Evolutionary conservation across 2,888 invertebrate species (phyloP).

Genomic region (Pollenia griseotomentosa): DNA sequence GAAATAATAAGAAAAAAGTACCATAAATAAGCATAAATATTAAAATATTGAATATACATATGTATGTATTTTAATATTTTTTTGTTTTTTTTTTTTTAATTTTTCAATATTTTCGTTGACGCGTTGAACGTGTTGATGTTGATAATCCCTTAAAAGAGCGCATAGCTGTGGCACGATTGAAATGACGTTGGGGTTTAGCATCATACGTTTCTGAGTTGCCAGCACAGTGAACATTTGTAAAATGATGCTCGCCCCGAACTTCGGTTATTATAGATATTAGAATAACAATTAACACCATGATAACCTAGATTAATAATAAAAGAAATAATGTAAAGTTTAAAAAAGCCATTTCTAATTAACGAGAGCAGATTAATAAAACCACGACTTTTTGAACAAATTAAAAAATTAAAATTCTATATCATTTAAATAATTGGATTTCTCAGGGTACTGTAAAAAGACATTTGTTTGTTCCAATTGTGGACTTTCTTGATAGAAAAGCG

Average conservation of each 20-base stretch:
- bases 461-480: too few species aligned
- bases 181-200: slow-evolving; percentile 91
- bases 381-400: too few species aligned
- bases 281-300: slow-evolving; percentile 93
- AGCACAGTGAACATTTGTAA: slow-evolving; percentile 77
- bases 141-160: slow-evolving; percentile 88
- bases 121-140: slow-evolving; percentile 74
- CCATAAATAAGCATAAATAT: slow-evolving; percentile 30
- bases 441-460: too few species aligned
- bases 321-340: slow-evolving; percentile 17
- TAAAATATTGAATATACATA: slow-evolving; percentile 32
- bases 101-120: slow-evolving; percentile 77
- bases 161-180: slow-evolving; percentile 96
- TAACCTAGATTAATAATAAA: slow-evolving; percentile 86
- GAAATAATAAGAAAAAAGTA: slow-evolving; percentile 51
- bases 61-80: neutral
- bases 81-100: neutral
- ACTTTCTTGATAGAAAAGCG: too few species aligned
- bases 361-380: too few species aligned
- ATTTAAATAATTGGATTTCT: too few species aligned
- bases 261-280: slow-evolving; percentile 87
- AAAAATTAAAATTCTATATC: too few species aligned
- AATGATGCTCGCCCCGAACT: slow-evolving; percentile 78
- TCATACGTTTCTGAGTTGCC: slow-evolving; percentile 83
- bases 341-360: too few species aligned